A percentile compares a stretch with the other conserved stretches of the same genome.
phyloP scores from a whole-genome alignment of 2,797 vertebrate species.

The Hafferia zeledoni region DNA sequence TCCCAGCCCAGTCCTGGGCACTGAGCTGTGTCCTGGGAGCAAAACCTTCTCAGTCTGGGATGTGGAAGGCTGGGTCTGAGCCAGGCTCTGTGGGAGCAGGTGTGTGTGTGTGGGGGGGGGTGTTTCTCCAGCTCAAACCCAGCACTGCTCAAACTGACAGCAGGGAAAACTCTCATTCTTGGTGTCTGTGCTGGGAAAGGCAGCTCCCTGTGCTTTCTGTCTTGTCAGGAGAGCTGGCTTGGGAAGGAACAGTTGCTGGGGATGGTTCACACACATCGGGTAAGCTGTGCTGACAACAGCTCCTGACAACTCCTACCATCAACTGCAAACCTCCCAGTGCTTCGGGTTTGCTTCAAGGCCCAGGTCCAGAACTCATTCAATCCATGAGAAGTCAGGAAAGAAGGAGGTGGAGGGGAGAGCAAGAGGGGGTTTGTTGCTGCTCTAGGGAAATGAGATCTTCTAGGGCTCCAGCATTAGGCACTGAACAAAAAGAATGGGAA shows the following conservation, averaged over 20 bases:
- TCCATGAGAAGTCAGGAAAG: accelerated
- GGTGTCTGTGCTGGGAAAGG: background rate
- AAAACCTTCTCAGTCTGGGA: background rate
- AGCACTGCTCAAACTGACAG: background rate
- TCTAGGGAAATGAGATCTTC: background rate
- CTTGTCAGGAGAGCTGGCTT: background rate
- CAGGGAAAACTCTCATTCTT: background rate
- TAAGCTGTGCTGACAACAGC: constrained; percentile 26
- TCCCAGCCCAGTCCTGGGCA: background rate
- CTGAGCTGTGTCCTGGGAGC: background rate
- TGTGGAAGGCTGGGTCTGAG: background rate
- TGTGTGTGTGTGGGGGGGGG: background rate
- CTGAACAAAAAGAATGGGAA: background rate
- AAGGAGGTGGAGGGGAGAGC: background rate
- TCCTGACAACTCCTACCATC: constrained; percentile 31
- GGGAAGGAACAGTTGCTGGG: constrained; percentile 33
- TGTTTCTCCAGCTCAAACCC: background rate
- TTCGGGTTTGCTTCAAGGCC: background rate
- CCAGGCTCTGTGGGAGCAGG: background rate
- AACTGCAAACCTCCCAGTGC: background rate
- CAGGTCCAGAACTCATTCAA: background rate
- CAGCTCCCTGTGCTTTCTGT: background rate
- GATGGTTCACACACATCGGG: background rate
- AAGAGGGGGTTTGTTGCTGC: background rate
- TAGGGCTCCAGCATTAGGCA: background rate